Evolutionary conservation across 1,140 invertebrate genomes (phyloP).

Genomic region (Phthorimaea operculella): DNA sequence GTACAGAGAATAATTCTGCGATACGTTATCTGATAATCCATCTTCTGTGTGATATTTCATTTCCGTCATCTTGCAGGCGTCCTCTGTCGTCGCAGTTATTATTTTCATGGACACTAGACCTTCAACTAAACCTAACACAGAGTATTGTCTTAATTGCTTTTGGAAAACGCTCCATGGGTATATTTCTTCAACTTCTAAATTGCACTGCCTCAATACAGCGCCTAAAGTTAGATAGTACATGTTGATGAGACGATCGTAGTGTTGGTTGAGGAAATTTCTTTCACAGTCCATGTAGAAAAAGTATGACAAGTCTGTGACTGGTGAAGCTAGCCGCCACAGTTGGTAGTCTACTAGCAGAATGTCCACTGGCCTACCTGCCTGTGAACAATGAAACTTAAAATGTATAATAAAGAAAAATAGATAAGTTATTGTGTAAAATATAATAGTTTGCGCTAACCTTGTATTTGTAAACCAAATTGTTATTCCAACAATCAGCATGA

Average conservation of each 20-base stretch:
- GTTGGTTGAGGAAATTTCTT: constrained; percentile 48
- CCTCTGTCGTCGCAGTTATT: constrained; percentile 41
- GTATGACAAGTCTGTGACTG: constrained; percentile 70
- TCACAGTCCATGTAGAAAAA: constrained; percentile 70
- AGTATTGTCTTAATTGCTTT: constrained; percentile 40
- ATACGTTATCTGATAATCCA: constrained; percentile 23
- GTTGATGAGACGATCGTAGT: constrained; percentile 63
- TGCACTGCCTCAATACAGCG: constrained; percentile 43
- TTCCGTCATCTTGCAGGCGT: constrained; percentile 45
- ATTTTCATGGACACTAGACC: constrained; percentile 53
- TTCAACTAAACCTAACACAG: constrained; percentile 45
- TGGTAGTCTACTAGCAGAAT: constrained; percentile 70
- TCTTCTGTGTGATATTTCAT: constrained; percentile 33
- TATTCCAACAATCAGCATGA: constrained; percentile 51
- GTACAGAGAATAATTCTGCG: constrained; percentile 26
- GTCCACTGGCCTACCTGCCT: constrained; percentile 43
- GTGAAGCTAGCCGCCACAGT: constrained; percentile 67
- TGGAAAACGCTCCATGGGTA: constrained; percentile 59
- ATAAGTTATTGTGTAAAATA: neutral
- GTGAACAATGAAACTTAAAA: constrained; percentile 11
- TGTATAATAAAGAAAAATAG: constrained; percentile 4
- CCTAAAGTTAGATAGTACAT: constrained; percentile 69
- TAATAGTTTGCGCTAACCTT: constrained; percentile 22
- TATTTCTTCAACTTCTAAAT: constrained; percentile 51
- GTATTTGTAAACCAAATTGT: constrained; percentile 44